Evolutionary conservation across 2,113 vertebrate species (phyloP).

Genomic region (Euleptes europaea): DNA sequence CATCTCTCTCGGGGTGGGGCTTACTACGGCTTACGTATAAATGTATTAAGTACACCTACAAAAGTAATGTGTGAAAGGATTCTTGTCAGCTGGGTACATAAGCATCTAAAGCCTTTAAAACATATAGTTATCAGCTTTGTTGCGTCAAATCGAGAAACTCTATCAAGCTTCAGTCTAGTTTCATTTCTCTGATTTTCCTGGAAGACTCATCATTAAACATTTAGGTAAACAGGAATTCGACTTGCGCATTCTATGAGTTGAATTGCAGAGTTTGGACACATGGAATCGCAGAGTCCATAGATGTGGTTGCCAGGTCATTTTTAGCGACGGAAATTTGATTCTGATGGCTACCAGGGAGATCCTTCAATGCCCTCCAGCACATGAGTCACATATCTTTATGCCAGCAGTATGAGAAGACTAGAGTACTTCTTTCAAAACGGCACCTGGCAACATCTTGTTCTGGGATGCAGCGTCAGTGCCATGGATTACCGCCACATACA

Average conservation of each 20-base stretch:
- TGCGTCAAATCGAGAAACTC: neutral
- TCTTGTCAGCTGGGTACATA: slow-evolving; percentile 23
- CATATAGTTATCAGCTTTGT: slow-evolving; percentile 20
- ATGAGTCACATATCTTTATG: too few relatives aligned
- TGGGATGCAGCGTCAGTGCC: neutral
- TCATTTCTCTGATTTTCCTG: neutral
- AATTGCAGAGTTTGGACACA: neutral
- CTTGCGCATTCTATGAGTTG: neutral
- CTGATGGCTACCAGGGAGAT: neutral
- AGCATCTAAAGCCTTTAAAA: slow-evolving; percentile 20
- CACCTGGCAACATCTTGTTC: neutral
- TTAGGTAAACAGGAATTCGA: neutral
- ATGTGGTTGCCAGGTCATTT: neutral
- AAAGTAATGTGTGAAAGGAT: neutral
- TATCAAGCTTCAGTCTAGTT: neutral
- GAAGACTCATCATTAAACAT: neutral
- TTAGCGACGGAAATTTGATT: neutral
- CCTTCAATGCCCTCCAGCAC: neutral
- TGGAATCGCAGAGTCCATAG: neutral
- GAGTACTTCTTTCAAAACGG: neutral
- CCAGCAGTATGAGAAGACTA: neutral
- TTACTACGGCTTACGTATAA: neutral
- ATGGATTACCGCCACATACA: neutral
- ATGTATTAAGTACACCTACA: neutral
- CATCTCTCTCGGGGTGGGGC: neutral